These are phyloP conservation scores for Sebastes vulpes DNA, from an alignment of 2,797 vertebrate genomes.

Conservation along the genomic window DNA sequence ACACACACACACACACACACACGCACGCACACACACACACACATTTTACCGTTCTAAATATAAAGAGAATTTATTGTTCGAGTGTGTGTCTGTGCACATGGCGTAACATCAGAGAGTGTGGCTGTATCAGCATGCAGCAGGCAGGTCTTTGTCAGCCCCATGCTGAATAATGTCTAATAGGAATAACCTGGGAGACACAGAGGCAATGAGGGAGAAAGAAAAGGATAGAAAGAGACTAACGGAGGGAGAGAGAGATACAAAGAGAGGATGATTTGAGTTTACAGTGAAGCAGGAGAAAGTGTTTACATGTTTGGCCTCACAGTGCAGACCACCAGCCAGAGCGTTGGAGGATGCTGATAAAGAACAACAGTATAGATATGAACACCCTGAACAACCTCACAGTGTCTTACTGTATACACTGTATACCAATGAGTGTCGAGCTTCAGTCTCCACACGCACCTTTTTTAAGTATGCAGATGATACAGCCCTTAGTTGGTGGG, in stretches of 20 bases:
- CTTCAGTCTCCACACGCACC: background rate
- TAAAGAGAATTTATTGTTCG: constrained; percentile 29
- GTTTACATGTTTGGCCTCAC: background rate
- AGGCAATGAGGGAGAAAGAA: constrained; percentile 41
- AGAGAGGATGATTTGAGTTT: constrained; percentile 10
- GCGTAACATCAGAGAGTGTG: constrained; percentile 50
- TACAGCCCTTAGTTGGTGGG: background rate
- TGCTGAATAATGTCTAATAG: constrained; percentile 64
- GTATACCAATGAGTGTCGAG: background rate
- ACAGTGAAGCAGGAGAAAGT: background rate
- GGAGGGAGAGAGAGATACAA: constrained; percentile 14
- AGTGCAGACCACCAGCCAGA: background rate
- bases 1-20: background rate
- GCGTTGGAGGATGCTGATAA: background rate
- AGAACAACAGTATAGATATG: background rate
- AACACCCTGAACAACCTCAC: background rate
- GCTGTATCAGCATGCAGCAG: constrained; percentile 71
- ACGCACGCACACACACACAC: constrained; percentile 1
- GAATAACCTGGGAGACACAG: constrained; percentile 54
- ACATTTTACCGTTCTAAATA: constrained; percentile 14
- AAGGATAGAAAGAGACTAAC: constrained; percentile 7
- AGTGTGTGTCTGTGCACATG: constrained; percentile 28
- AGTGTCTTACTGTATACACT: background rate
- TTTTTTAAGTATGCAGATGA: background rate
- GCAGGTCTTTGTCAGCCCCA: constrained; percentile 57